Conservation (phyloP, 2,797 vertebrate genomes). For the Buceros bicornis region DNA sequence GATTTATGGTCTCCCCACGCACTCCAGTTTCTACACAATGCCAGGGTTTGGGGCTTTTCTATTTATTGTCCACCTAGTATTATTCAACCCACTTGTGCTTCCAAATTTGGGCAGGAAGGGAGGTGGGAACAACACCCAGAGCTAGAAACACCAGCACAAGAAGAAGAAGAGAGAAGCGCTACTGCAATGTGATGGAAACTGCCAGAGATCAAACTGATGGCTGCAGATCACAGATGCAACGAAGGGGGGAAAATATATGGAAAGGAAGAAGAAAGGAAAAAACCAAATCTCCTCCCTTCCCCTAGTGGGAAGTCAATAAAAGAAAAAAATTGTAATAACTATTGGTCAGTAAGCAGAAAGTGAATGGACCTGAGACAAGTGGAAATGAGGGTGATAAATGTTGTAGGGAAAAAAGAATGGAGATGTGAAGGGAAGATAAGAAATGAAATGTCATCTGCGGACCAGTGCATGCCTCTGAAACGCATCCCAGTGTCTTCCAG, state of each 20-base stretch:
- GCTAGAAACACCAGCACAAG: fast-evolving
- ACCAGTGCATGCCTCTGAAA: neutral
- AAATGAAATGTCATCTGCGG: neutral
- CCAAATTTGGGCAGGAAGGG: neutral
- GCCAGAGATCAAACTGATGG: neutral
- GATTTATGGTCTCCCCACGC: slow-evolving; percentile 53
- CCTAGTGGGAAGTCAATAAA: neutral
- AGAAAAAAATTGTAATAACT: no score
- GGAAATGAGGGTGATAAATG: neutral
- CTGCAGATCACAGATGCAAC: neutral
- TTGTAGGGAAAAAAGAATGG: fast-evolving
- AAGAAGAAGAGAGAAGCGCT: neutral
- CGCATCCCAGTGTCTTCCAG: neutral
- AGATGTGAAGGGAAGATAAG: neutral
- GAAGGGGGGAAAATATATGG: fast-evolving
- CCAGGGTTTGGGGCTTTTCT: neutral
- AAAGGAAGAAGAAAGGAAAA: neutral
- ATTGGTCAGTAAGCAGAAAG: neutral
- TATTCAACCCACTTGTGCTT: slow-evolving; percentile 26
- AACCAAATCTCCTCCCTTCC: neutral
- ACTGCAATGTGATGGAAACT: neutral
- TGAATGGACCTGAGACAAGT: neutral
- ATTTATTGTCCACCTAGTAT: slow-evolving; percentile 31
- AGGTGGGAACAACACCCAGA: neutral
- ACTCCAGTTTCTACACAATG: slow-evolving; percentile 21